Conservation (phyloP, 2,888 invertebrate genomes). For the Choreutis nemorana region DNA sequence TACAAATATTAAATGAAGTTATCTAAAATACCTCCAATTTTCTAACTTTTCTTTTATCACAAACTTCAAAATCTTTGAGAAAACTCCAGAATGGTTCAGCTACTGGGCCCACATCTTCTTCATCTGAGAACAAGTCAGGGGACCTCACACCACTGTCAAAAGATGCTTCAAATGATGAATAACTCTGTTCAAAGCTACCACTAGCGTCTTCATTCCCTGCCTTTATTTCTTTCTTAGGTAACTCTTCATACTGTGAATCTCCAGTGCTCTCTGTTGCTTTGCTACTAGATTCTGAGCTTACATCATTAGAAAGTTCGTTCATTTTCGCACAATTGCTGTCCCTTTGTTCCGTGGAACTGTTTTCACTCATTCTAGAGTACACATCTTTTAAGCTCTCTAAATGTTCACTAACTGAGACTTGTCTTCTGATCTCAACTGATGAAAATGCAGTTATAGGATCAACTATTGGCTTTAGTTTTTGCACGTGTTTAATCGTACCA, state of each 20-base stretch:
- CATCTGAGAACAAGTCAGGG: slow-evolving; percentile 74
- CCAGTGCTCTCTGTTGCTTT: slow-evolving; percentile 35
- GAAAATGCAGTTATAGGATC: slow-evolving; percentile 47
- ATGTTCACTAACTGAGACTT: not conserved
- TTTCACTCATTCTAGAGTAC: not conserved
- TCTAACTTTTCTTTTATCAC: slow-evolving; percentile 43
- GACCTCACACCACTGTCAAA: slow-evolving; percentile 61
- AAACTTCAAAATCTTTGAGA: slow-evolving; percentile 39
- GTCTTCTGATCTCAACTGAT: slow-evolving; percentile 24
- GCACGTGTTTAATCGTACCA: slow-evolving; percentile 55
- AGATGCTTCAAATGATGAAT: slow-evolving; percentile 49
- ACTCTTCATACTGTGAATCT: slow-evolving; percentile 39
- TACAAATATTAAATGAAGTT: too few species aligned
- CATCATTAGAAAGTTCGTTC: slow-evolving; percentile 19
- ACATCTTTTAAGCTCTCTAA: not conserved
- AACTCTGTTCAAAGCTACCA: slow-evolving; percentile 49
- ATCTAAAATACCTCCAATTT: slow-evolving; percentile 55
- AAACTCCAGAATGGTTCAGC: slow-evolving; percentile 40
- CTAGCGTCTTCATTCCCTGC: slow-evolving; percentile 28
- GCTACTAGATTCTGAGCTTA: slow-evolving; percentile 20
- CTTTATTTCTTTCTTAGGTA: slow-evolving; percentile 20
- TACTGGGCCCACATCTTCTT: slow-evolving; percentile 24
- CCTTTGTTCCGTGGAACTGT: not conserved
- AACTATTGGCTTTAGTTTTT: slow-evolving; percentile 52
- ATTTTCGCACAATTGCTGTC: slow-evolving; percentile 3